Conservation (phyloP, 2,888 invertebrate genomes). For the Hartigia nigra region DNA sequence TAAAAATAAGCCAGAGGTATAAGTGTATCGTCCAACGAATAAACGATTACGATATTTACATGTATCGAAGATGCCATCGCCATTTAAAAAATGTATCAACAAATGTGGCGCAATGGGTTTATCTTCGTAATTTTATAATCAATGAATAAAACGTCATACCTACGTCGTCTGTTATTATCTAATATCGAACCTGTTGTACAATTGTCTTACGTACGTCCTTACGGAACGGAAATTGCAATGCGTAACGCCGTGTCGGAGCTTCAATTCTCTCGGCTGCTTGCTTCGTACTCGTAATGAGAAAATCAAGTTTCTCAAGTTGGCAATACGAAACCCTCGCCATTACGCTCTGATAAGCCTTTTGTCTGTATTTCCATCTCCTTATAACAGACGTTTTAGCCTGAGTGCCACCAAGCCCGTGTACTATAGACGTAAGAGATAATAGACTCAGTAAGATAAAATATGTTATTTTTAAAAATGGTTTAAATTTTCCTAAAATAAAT, state of each 20-base stretch:
- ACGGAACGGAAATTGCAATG: neutral
- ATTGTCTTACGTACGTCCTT: neutral
- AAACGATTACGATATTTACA: neutral
- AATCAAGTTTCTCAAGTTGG: neutral
- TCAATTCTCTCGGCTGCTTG: neutral
- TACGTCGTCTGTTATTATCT: neutral
- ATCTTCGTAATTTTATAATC: neutral
- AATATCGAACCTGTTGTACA: neutral
- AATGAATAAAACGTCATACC: neutral
- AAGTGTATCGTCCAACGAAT: neutral
- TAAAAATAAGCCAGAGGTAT: neutral
- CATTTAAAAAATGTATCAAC: neutral
- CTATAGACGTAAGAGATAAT: neutral
- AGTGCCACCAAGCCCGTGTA: neutral
- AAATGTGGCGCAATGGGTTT: neutral
- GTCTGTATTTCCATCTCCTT: slow-evolving; percentile 6
- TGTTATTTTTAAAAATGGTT: neutral
- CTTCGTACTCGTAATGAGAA: neutral
- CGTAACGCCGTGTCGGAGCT: neutral
- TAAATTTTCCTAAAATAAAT: no score
- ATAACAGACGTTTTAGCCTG: neutral
- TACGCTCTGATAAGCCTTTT: slow-evolving; percentile 24
- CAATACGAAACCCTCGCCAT: slow-evolving; percentile 6
- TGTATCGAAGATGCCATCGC: no score
- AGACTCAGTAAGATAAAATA: neutral